A percentile compares a stretch with the other conserved stretches of the same genome.
phyloP scores from a whole-genome alignment of 2,888 invertebrate genomes.

The Platycnemis pennipes region DNA sequence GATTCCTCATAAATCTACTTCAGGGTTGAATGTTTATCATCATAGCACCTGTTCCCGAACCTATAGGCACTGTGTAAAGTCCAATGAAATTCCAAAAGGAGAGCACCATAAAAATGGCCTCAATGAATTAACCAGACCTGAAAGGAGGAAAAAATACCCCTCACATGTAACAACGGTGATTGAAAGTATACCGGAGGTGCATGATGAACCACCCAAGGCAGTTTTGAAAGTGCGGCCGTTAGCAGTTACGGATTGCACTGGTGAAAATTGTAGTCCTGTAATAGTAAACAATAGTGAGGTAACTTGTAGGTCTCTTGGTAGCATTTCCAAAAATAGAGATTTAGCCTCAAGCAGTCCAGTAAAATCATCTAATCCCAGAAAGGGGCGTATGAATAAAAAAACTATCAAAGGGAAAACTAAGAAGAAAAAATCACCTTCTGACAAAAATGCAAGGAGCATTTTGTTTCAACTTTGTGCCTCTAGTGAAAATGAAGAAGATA shows the following conservation, averaged over 20 bases:
- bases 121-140: background rate
- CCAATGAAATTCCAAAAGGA: background rate
- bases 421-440: background rate
- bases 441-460: background rate
- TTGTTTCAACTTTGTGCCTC: constrained; percentile 10
- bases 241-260: background rate
- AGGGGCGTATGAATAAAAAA: background rate
- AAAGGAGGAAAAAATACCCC: constrained; percentile 10
- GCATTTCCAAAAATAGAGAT: background rate
- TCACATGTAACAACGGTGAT: background rate
- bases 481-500: constrained; percentile 30
- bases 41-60: constrained; percentile 35
- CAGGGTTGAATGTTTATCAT: background rate
- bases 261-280: background rate
- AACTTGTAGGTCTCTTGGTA: background rate
- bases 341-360: background rate
- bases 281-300: background rate
- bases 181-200: background rate
- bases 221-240: background rate
- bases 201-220: background rate
- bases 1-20: background rate
- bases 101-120: background rate
- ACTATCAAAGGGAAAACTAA: background rate
- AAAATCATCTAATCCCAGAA: background rate
- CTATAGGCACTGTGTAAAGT: constrained; percentile 23